phyloP scores from a whole-genome alignment of 2,113 vertebrate species.

The Chaetops frenatus region DNA sequence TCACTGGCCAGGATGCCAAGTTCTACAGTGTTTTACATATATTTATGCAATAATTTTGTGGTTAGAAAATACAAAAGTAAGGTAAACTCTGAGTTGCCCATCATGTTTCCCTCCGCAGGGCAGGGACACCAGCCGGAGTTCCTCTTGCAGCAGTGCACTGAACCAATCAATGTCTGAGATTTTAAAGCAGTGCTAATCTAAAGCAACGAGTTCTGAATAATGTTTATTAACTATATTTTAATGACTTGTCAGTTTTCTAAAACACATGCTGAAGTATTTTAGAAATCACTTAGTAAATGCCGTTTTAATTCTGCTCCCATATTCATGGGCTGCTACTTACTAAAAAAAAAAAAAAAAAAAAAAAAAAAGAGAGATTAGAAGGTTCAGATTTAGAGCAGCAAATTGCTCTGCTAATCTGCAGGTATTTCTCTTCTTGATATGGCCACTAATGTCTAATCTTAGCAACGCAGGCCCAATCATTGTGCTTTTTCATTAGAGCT shows the following conservation, averaged over 20 bases:
- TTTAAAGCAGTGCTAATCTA: conserved; percentile 50
- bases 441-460: conserved; percentile 48
- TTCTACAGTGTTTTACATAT: background rate
- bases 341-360: background rate
- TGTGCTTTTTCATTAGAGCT: conserved; percentile 37
- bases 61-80: background rate
- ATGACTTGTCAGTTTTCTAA: conserved; percentile 60
- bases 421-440: conserved; percentile 68
- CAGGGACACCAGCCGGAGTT: background rate
- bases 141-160: background rate
- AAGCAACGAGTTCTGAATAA: conserved; percentile 63
- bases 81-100: background rate
- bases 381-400: conserved; percentile 66
- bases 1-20: background rate
- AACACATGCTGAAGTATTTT: conserved; percentile 66
- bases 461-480: background rate
- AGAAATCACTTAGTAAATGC: conserved; percentile 65
- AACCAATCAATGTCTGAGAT: background rate
- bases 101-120: background rate
- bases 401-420: conserved; percentile 67
- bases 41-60: background rate
- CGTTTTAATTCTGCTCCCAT: conserved; percentile 59
- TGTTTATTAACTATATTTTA: conserved; percentile 71
- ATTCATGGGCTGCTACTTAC: conserved; percentile 56
- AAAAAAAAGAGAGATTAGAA: conserved; percentile 50